Base-by-base conservation (phyloP, 2,113 vertebrate species). In the Bolborhynchus lineola region DNA sequence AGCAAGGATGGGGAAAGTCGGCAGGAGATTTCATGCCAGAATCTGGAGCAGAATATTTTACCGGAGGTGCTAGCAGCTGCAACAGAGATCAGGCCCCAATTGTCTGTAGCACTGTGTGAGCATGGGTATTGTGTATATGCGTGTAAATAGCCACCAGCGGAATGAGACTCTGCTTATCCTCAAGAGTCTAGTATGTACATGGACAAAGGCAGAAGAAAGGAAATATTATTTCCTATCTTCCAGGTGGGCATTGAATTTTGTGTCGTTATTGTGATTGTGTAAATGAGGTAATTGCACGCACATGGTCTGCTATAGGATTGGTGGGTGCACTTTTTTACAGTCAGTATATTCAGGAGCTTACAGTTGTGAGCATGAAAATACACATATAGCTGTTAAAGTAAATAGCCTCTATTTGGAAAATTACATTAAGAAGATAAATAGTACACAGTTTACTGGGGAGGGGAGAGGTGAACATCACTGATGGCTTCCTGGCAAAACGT, bases 161-260 rank as follows among this genome's bases (percentile, higher is more conserved):
- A 93, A 79, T 12, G 33, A 69, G 72, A 64, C 41, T 72, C 63
- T 60, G 33, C 37, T 52, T 87, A 79, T 94, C 74, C 91, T 87
- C 8, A 7, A 63, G 91, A 74, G 86, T 42, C 75, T 57, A 15
- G 41, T 80, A 19, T 3, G 4, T 49, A 60, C 16, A 6, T 9
- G 8, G 86, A 68, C 80, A 91, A 92, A 93, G 69, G 86, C 65
- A 88, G 81, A 79, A 93, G 83, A 96, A 94, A 95, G 92, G 92
- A 96, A 96, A 64, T 76, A 59, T 3, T 70, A 86, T 63, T 96
- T 96, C 88, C 86, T 91, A 7, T 85, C 70, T 91, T 86, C 85
- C 52, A 89, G 74, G 87, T 87, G 93, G 52, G 70, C 86, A 87
- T 69, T 97, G 88, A 93, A 86, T 92, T 92, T 49, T 60, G 46